A percentile compares a stretch with the other conserved stretches of the same genome.
Conservation (phyloP, 2,797 vertebrate genomes). For the Melanotaenia parkinsoni region DNA sequence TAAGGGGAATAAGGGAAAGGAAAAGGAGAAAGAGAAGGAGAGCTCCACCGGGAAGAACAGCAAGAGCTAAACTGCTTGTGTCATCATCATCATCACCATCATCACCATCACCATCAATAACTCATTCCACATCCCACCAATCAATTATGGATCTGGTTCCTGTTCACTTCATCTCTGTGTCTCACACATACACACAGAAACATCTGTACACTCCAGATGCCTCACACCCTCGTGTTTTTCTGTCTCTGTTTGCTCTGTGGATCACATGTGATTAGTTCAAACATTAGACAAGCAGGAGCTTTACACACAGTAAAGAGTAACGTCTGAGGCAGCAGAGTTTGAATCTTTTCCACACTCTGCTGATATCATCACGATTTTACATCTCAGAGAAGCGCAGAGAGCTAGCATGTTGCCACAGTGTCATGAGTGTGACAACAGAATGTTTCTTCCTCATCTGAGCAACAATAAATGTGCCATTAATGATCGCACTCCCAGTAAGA, state of each 20-base stretch:
- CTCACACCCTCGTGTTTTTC: slow-evolving; percentile 43
- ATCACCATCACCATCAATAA: slow-evolving; percentile 29
- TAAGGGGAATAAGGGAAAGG: slow-evolving; percentile 12
- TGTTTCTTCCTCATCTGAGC: slow-evolving; percentile 28
- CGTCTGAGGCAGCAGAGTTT: slow-evolving; percentile 6
- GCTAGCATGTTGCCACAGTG: slow-evolving; percentile 36
- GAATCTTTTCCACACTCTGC: slow-evolving; percentile 18
- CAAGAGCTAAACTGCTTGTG: slow-evolving; percentile 77
- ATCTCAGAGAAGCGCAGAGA: slow-evolving; percentile 16
- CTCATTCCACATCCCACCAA: slow-evolving; percentile 47
- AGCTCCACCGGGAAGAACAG: slow-evolving; percentile 71
- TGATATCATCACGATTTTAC: slow-evolving; percentile 8
- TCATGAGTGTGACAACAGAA: background rate
- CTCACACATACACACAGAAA: slow-evolving; percentile 36
- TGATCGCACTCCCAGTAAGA: slow-evolving; percentile 37
- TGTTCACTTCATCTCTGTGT: slow-evolving; percentile 45
- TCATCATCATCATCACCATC: slow-evolving; percentile 13
- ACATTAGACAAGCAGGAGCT: slow-evolving; percentile 28
- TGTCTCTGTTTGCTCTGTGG: slow-evolving; percentile 51
- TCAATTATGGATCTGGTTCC: slow-evolving; percentile 50
- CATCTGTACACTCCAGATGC: slow-evolving; percentile 50
- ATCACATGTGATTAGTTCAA: slow-evolving; percentile 29
- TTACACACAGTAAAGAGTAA: slow-evolving; percentile 12
- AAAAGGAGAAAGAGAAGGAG: slow-evolving; percentile 69
- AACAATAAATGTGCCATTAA: slow-evolving; percentile 59